Evolutionary conservation across 2,888 invertebrate genomes (phyloP).

Genomic region (Sturmia bella): DNA sequence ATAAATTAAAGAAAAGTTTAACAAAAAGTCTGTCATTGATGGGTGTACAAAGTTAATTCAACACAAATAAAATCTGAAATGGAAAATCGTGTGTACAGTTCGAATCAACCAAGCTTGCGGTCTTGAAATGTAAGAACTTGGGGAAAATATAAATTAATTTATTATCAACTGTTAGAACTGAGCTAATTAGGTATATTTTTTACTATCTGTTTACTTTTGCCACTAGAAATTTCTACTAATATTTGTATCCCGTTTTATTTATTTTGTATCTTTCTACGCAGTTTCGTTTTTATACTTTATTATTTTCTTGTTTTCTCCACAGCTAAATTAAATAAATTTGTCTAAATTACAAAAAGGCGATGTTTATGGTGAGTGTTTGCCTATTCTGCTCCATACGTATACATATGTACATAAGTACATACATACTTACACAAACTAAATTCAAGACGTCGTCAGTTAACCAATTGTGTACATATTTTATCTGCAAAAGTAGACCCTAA

Average conservation of each 20-base stretch:
- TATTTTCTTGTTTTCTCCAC: slow-evolving; percentile 54
- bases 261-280: slow-evolving; percentile 21
- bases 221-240: slow-evolving; percentile 40
- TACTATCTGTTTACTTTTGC: slow-evolving; percentile 6
- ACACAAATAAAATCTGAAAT: slow-evolving; percentile 28
- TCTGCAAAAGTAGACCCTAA: slow-evolving; percentile 64
- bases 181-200: slow-evolving; percentile 14
- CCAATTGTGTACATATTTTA: slow-evolving; percentile 32
- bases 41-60: slow-evolving; percentile 50
- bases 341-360: slow-evolving; percentile 50
- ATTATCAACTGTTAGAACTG: too few relatives aligned
- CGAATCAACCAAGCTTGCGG: slow-evolving; percentile 41
- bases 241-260: slow-evolving; percentile 25
- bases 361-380: slow-evolving; percentile 27
- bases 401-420: slow-evolving; percentile 3
- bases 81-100: slow-evolving; percentile 13
- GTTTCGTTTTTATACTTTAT: slow-evolving; percentile 26
- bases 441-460: neutral
- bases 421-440: slow-evolving; percentile 20
- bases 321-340: slow-evolving; percentile 69
- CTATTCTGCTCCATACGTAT: neutral
- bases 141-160: slow-evolving; percentile 5
- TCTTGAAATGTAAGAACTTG: slow-evolving; percentile 36
- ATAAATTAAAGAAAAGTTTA: slow-evolving; percentile 67
- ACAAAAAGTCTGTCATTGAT: slow-evolving; percentile 57